Percentiles rank a stretch among this genome's conserved stretches.
These are phyloP conservation scores for Thymelicus sylvestris DNA, from an alignment of 2,888 invertebrate species.

Conservation along the genomic window DNA sequence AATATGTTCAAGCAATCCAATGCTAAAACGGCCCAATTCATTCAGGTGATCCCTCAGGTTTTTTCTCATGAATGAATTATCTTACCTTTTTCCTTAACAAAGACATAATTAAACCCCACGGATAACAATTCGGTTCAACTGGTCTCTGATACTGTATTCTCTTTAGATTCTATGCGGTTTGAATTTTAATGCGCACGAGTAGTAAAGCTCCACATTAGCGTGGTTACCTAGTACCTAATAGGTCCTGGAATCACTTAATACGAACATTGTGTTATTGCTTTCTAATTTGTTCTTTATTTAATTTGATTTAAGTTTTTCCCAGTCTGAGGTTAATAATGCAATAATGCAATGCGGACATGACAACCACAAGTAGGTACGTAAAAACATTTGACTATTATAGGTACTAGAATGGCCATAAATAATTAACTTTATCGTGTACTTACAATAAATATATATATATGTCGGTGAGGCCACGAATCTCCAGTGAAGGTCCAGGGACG, in stretches of 20 bases:
- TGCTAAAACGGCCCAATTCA: conserved; percentile 44
- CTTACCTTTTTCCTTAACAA: conserved; percentile 58
- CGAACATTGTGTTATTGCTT: conserved; percentile 38
- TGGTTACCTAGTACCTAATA: conserved; percentile 42
- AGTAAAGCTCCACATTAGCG: conserved; percentile 41
- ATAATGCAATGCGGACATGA: conserved; percentile 12
- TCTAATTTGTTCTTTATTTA: conserved; percentile 43
- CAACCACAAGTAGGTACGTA: not conserved
- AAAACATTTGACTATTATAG: conserved; percentile 20
- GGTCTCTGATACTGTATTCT: conserved; percentile 60
- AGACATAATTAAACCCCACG: conserved; percentile 76
- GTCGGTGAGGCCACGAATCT: too few species aligned
- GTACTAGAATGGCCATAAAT: conserved; percentile 17
- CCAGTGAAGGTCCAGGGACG: too few species aligned
- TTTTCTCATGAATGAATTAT: conserved; percentile 62
- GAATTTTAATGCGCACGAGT: conserved; percentile 54
- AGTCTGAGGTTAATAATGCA: conserved; percentile 44
- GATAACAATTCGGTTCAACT: conserved; percentile 63
- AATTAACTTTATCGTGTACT: conserved; percentile 36
- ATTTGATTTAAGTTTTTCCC: conserved; percentile 11
- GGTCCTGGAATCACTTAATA: conserved; percentile 41
- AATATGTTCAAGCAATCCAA: not conserved
- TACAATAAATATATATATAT: not conserved
- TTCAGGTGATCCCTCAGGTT: conserved; percentile 50
- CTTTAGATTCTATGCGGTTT: conserved; percentile 54